Base-by-base conservation (phyloP, 2,113 vertebrate species). In the Mixornis gularis region DNA sequence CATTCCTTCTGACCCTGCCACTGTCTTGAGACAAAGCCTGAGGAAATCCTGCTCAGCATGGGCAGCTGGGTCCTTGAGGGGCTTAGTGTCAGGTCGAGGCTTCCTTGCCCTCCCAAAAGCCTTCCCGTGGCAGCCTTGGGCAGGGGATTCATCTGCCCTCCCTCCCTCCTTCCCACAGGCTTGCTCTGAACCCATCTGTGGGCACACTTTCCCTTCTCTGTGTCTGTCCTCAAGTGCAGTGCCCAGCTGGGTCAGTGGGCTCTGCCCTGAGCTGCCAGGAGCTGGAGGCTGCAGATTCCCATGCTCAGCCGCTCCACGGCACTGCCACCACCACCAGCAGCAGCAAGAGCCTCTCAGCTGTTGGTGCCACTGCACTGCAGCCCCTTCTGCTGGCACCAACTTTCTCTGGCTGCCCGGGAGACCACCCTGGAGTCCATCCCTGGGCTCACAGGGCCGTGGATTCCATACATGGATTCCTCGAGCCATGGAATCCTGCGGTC, bases 71-170 rank as follows among this genome's bases (percentile, higher is more conserved):
- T 43, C 40, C 49, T 55, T 44, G 38, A 51, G 44, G 12, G 44
- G 27, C 17, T 49, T 1, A 0, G 7, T 16, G 14, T 52, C 25
- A 32, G 43, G 13, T 3, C 18, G 11, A 29, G 0, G 4, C 0
- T 0, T 7, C 41, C 44, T 53, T 30, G 41, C 30, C 53, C 21
- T 83, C 46, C 56, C 51, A 46, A 62, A 20, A 13, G 10, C 56
- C 46, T 80, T 84, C 52, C 17, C 26, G 34, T 20, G 0, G 2
- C 48, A 9, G 4, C 40, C 26, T 15, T 30, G 49, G 62, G n/a
- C 40, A 36, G 32, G 38, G 49, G 7, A 29, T 55, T 24, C 20
- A 7, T 36, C 8, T 4, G 1, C 36, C 24, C 34, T 55, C 17
- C 18, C 13, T 73, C 41, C 26, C 25, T 76, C 43, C 49, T 69